Conservation (phyloP, 2,797 vertebrate genomes). For the Crenuchus spilurus region DNA sequence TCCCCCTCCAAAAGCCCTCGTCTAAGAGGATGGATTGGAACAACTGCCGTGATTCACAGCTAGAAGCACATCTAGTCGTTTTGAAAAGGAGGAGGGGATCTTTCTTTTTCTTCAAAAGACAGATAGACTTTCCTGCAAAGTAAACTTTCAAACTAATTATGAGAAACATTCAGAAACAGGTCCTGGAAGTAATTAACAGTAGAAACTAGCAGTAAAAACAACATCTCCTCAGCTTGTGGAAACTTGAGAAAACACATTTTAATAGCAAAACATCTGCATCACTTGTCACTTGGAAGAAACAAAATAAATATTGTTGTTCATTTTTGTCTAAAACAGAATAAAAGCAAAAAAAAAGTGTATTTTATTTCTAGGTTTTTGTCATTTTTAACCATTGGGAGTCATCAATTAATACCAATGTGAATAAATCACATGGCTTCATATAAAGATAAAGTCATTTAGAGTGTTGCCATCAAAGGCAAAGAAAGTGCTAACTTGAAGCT, state of each 20-base stretch:
- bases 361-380: not conserved
- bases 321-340: not conserved
- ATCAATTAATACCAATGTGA: too few relatives aligned
- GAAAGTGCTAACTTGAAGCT: too few relatives aligned
- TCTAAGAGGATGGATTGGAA: slow-evolving; percentile 65
- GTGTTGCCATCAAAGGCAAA: too few relatives aligned
- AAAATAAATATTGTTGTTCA: not conserved
- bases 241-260: not conserved
- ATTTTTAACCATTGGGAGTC: not conserved
- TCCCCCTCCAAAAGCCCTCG: slow-evolving; percentile 57
- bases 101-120: slow-evolving; percentile 52
- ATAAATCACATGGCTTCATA: too few relatives aligned
- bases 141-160: slow-evolving; percentile 19
- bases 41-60: slow-evolving; percentile 63
- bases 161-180: slow-evolving; percentile 29
- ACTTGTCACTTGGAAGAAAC: not conserved
- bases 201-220: not conserved
- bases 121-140: slow-evolving; percentile 50
- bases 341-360: not conserved
- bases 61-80: slow-evolving; percentile 7
- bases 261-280: not conserved
- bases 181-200: slow-evolving; percentile 27
- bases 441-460: too few relatives aligned
- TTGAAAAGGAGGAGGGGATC: slow-evolving; percentile 50
- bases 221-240: not conserved